Percentiles rank a stretch among this genome's conserved stretches.
phyloP scores from a whole-genome alignment of 2,113 vertebrate species.

The Gadus chalcogrammus region DNA sequence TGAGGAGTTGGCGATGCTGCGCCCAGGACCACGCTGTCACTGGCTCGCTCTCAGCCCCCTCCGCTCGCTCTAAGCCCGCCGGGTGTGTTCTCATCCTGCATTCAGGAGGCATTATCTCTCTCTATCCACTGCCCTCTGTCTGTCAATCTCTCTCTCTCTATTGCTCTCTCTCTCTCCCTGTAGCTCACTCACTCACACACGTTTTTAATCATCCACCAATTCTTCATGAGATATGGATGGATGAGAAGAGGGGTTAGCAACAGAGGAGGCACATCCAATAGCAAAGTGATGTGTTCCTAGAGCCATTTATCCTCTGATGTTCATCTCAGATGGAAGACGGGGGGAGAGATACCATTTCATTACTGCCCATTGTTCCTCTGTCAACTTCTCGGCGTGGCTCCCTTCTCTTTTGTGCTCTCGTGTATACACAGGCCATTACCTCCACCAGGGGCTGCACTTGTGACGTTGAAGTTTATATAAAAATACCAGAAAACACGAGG shows the following conservation, averaged over 20 bases:
- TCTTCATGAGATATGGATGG: conserved; percentile 50
- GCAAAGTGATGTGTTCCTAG: conserved; percentile 41
- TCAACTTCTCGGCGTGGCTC: conserved; percentile 8
- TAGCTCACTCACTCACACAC: conserved; percentile 2
- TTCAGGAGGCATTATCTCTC: conserved; percentile 81
- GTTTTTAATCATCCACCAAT: conserved; percentile 46
- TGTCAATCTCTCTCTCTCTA: conserved; percentile 22
- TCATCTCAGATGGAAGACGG: conserved; percentile 48
- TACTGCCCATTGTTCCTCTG: conserved; percentile 43
- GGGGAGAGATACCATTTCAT: conserved; percentile 39
- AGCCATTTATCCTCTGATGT: conserved; percentile 54
- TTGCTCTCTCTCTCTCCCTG: conserved; percentile 35
- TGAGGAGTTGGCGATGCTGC: conserved; percentile 75
- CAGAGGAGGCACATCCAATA: conserved; percentile 34
- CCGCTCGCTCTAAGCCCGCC: conserved; percentile 71
- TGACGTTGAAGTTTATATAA: conserved; percentile 22
- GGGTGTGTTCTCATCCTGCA: conserved; percentile 82
- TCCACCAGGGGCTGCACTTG: conserved; percentile 34
- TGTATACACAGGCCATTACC: conserved; percentile 38
- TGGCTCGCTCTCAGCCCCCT: conserved; percentile 48
- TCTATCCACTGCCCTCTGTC: conserved; percentile 33
- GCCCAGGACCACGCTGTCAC: conserved; percentile 69
- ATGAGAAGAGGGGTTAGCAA: conserved; percentile 40
- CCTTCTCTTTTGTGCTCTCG: conserved; percentile 37
- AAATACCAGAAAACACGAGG: too few species aligned